Evolutionary conservation across 2,888 invertebrate genomes (phyloP).

Genomic region (Barypeithes pellucidus): DNA sequence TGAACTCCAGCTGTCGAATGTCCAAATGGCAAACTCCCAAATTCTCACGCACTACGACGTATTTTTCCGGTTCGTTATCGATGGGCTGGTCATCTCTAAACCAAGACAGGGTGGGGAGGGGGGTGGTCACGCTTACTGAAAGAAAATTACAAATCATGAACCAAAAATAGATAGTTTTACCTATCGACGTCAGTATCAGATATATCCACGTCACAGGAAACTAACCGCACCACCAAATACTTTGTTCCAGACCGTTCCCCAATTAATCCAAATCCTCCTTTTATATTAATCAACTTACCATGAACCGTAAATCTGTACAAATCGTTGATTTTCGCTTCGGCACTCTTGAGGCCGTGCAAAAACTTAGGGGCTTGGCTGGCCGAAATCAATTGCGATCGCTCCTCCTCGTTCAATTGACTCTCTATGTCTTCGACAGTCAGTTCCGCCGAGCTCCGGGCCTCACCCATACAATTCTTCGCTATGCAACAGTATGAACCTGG

Average conservation of each 20-base stretch:
- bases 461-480: constrained; percentile 93
- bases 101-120: constrained; percentile 89
- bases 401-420: constrained; percentile 90
- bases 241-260: too few relatives aligned
- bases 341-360: constrained; percentile 85
- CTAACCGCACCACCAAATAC: too few relatives aligned
- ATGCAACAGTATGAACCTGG: constrained; percentile 92
- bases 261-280: neutral
- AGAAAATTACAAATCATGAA: constrained; percentile 39
- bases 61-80: constrained; percentile 78
- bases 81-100: constrained; percentile 89
- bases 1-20: constrained; percentile 82
- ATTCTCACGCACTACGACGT: constrained; percentile 79
- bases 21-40: constrained; percentile 83
- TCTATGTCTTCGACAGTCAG: constrained; percentile 93
- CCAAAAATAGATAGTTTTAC: too few relatives aligned
- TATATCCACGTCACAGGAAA: too few relatives aligned
- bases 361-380: constrained; percentile 90
- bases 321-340: constrained; percentile 88
- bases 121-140: constrained; percentile 81
- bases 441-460: constrained; percentile 89
- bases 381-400: constrained; percentile 82
- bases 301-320: constrained; percentile 85
- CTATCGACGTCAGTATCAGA: too few relatives aligned
- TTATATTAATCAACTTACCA: constrained; percentile 73